Conservation (phyloP, 2,888 invertebrate genomes). For the Eutolmus rufibarbis region DNA sequence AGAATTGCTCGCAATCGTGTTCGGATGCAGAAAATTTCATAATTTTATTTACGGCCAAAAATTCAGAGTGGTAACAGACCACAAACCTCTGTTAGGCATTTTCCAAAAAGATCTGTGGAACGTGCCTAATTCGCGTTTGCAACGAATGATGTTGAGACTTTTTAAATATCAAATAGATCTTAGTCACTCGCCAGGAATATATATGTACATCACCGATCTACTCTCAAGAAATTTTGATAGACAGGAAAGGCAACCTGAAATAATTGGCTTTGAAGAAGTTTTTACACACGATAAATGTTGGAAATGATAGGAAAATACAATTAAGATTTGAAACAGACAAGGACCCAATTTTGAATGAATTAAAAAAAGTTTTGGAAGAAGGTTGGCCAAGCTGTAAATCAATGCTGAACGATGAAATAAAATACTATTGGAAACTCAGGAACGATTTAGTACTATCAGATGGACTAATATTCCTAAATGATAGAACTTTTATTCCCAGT, state of each 20-base stretch:
- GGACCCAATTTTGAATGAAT: not conserved
- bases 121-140: no score
- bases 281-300: not conserved
- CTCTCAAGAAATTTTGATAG: conserved; percentile 42
- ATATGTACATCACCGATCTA: not conserved
- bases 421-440: not conserved
- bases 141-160: no score
- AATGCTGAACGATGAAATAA: not conserved
- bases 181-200: conserved; percentile 50
- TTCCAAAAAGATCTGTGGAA: no score
- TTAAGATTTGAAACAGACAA: not conserved
- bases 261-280: conserved; percentile 24
- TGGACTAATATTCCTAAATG: not conserved
- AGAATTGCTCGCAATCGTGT: conserved; percentile 47
- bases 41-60: conserved; percentile 49
- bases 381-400: not conserved
- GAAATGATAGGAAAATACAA: not conserved
- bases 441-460: not conserved
- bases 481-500: not conserved
- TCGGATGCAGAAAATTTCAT: conserved; percentile 49
- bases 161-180: conserved; percentile 49
- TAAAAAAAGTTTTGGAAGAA: not conserved
- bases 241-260: not conserved
- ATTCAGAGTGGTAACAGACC: conserved; percentile 45
- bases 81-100: conserved; percentile 44